These are phyloP conservation scores for Netelia virgata DNA, from an alignment of 2,888 invertebrate species.

Conservation along the genomic window DNA sequence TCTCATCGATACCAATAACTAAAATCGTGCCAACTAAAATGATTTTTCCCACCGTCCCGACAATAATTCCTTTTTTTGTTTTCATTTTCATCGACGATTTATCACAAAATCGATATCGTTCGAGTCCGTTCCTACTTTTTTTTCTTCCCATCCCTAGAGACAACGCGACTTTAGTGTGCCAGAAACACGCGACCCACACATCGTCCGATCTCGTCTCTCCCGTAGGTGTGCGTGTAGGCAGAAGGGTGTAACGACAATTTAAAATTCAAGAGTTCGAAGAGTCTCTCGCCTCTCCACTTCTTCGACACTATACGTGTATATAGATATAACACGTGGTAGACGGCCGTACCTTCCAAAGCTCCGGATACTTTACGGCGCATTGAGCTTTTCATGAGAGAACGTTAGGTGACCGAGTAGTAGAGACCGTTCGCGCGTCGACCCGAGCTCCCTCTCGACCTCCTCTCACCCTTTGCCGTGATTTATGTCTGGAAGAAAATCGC, in stretches of 20 bases:
- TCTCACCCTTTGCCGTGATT: conserved; percentile 59
- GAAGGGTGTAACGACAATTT: conserved; percentile 43
- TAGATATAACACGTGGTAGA: background rate
- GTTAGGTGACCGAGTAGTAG: conserved; percentile 49
- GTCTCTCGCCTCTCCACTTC: conserved; percentile 6
- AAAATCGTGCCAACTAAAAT: no score
- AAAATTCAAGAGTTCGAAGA: conserved; percentile 50
- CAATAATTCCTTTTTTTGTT: background rate
- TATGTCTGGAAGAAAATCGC: conserved; percentile 68
- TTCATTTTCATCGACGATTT: background rate
- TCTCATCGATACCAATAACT: no score
- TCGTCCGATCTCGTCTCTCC: background rate
- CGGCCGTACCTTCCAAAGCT: conserved; percentile 37
- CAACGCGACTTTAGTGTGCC: background rate
- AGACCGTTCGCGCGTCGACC: conserved; percentile 1
- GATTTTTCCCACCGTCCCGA: no score
- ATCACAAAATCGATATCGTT: background rate
- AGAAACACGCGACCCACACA: background rate
- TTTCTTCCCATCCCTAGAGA: background rate
- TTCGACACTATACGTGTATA: conserved; percentile 3
- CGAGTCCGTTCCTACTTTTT: background rate
- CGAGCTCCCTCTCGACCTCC: background rate
- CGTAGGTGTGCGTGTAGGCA: background rate
- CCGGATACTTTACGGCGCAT: conserved; percentile 61
- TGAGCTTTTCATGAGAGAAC: conserved; percentile 59